Evolutionary conservation across 1,140 invertebrate species (phyloP).

Genomic region (Ceratina australensis): DNA sequence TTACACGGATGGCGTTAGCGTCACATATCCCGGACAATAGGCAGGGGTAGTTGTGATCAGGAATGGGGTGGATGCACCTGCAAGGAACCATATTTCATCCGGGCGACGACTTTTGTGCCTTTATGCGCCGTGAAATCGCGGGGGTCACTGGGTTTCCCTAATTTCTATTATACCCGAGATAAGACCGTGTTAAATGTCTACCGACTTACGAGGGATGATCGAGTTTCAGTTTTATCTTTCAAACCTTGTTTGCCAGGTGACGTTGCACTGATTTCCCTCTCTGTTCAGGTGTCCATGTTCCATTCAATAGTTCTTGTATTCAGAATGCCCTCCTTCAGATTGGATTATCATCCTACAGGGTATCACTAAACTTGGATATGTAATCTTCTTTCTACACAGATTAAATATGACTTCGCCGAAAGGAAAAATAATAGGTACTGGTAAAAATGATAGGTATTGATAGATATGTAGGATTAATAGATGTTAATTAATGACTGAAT

Average conservation of each 20-base stretch:
- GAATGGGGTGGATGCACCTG: slow-evolving; percentile 67
- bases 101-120: slow-evolving; percentile 55
- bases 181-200: slow-evolving; percentile 33
- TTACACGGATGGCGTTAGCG: slow-evolving; percentile 73
- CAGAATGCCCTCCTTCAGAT: too few species aligned
- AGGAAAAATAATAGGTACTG: too few species aligned
- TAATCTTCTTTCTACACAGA: too few species aligned
- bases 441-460: too few species aligned
- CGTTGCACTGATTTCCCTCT: background rate
- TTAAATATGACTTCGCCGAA: too few species aligned
- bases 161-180: slow-evolving; percentile 58
- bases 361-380: too few species aligned
- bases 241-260: background rate
- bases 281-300: too few species aligned
- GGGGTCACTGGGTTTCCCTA: slow-evolving; percentile 60
- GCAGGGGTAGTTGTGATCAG: slow-evolving; percentile 18
- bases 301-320: too few species aligned
- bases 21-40: slow-evolving; percentile 67
- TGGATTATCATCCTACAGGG: too few species aligned
- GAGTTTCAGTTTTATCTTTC: background rate
- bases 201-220: slow-evolving; percentile 1
- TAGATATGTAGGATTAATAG: too few species aligned
- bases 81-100: slow-evolving; percentile 71
- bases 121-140: slow-evolving; percentile 56
- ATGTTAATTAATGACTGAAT: too few species aligned